Conservation (phyloP, 2,113 vertebrate genomes). For the Microcebus murinus region DNA sequence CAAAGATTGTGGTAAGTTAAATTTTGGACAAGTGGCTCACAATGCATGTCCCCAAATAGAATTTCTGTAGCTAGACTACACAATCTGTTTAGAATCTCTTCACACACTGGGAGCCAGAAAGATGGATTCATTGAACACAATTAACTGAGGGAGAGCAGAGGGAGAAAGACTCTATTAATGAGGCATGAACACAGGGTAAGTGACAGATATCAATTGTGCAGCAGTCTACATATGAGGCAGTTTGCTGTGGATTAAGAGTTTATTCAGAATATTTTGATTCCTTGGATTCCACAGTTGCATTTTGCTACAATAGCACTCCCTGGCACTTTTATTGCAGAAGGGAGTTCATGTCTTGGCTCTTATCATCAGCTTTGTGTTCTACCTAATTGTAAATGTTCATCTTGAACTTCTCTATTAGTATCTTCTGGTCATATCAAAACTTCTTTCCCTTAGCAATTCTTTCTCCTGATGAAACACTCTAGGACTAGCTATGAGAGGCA, state of each 20-base stretch:
- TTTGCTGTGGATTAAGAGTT: neutral
- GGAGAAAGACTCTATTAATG: neutral
- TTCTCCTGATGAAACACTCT: neutral
- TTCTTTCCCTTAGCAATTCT: neutral
- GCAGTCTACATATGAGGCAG: neutral
- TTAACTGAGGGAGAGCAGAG: neutral
- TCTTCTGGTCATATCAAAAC: neutral
- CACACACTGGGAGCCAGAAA: neutral
- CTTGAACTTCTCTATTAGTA: neutral
- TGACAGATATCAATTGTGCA: fast-evolving
- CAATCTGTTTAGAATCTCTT: neutral
- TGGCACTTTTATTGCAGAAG: neutral
- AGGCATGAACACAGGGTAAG: neutral
- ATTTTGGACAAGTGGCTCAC: neutral
- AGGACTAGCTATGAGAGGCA: neutral
- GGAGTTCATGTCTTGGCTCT: neutral
- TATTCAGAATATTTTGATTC: neutral
- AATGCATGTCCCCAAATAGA: neutral
- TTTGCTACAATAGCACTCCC: neutral
- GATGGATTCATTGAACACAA: neutral
- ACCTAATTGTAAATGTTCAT: neutral
- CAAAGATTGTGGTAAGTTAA: neutral
- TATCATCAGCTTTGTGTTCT: neutral
- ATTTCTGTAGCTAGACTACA: neutral
- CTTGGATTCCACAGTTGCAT: neutral